Conservation (phyloP, 35 echinoderm and acorn worm species). For the Anneissia japonica region DNA sequence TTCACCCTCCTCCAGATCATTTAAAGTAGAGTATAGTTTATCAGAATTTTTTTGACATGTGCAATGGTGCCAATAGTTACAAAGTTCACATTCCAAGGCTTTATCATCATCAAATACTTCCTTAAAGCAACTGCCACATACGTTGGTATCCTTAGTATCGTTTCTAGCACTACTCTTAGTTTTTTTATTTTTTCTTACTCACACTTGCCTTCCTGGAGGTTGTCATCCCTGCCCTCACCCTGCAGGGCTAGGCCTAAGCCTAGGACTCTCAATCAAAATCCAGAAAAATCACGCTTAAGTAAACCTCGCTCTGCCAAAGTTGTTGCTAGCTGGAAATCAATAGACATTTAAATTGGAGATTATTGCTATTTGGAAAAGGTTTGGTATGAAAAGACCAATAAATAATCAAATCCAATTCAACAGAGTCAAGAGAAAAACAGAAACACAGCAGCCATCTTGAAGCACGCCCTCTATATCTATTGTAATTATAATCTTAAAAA, state of each 20-base stretch:
- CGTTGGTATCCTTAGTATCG: not conserved
- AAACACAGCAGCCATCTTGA: not conserved
- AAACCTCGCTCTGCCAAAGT: not conserved
- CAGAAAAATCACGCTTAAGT: not conserved
- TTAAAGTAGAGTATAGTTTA: not conserved
- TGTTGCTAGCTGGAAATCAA: not conserved
- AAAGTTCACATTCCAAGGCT: not conserved
- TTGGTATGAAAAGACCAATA: not conserved
- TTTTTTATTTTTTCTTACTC: not conserved
- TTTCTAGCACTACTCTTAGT: not conserved
- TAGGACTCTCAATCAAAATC: not conserved
- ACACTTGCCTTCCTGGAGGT: not conserved
- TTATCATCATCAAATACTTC: not conserved
- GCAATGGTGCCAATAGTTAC: not conserved
- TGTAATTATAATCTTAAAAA: no score
- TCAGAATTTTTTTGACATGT: not conserved
- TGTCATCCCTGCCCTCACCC: not conserved
- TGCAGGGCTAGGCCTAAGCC: not conserved
- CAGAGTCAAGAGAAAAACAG: not conserved
- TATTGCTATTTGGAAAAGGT: not conserved
- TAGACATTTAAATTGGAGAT: no score
- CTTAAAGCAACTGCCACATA: not conserved
- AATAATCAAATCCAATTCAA: not conserved
- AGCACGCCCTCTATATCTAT: not conserved
- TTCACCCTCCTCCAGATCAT: not conserved